Conservation (phyloP, 2,888 invertebrate genomes). For the Hydrotaea cyrtoneurina region DNA sequence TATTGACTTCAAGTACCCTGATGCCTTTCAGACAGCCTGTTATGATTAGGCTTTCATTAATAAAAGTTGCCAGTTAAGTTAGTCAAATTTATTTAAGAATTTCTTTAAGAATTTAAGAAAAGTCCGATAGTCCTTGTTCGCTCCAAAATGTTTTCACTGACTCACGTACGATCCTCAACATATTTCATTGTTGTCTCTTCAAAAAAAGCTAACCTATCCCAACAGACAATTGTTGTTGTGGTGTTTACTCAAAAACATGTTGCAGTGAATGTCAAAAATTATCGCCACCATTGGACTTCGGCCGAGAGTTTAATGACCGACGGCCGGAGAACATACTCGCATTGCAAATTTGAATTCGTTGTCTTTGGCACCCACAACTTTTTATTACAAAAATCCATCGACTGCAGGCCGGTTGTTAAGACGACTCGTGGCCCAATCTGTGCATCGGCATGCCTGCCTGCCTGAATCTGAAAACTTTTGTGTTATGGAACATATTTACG, state of each 20-base stretch:
- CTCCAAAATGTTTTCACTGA: too few species aligned
- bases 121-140: too few species aligned
- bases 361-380: conserved; percentile 37
- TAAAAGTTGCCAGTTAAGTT: too few species aligned
- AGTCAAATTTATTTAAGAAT: too few species aligned
- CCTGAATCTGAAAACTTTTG: conserved; percentile 26
- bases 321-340: neutral
- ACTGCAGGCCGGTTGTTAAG: neutral
- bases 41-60: too few species aligned
- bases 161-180: too few species aligned
- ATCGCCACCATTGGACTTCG: conserved; percentile 20
- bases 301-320: conserved; percentile 28
- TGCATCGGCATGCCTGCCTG: conserved; percentile 18
- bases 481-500: conserved; percentile 40
- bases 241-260: neutral
- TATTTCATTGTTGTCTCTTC: too few species aligned
- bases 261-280: neutral
- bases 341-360: conserved; percentile 38
- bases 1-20: too few species aligned
- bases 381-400: conserved; percentile 31
- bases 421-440: conserved; percentile 2
- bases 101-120: too few species aligned
- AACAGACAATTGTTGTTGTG: neutral
- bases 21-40: too few species aligned
- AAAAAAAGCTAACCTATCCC: neutral